Evolutionary conservation across 2,797 vertebrate genomes (phyloP), one percentile per base, ranked within the genome.

Genomic region (Cottoperca gobio): DNA sequence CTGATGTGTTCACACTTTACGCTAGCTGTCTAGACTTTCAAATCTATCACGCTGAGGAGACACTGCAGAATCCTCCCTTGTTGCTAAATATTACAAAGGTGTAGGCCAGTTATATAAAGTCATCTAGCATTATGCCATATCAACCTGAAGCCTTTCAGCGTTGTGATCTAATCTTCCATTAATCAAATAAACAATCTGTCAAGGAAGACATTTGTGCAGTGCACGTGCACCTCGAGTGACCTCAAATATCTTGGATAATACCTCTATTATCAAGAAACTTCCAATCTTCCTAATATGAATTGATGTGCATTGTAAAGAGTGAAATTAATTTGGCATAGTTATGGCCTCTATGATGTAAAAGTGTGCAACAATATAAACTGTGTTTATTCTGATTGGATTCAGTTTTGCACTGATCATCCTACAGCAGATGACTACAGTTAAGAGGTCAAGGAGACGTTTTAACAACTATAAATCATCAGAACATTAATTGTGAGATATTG

Each of bases 31-130:
- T 53, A 50, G 59, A 52, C 69, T 26, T 45, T 66, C 48, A 73
- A 43, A 71, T 84, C 48, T 48, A 59, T 76, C 63, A 70, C 45
- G 26, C 48, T 35, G 55, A 54, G 14, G 62, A 60, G 37, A 65
- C 43, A 10, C 28, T 28, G 70, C 50, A 63, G 66, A 54, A 57
- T 72, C 64, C n/a, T 60, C n/a, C 65, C 28, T 63, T 73, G 33
- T 50, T 76, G 69, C 54, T 70, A 33, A 40, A 39, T 46, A 21
- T n/a, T n/a, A n/a, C n/a, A 16, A 24, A 40, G 17, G 24, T 24
- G 11, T 11, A 63, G 10, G 8, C 48, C n/a, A 12, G 42, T 12
- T 37, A 37, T 10, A 46, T 39, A 5, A 45, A 62, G 17, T 17
- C 28, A 13, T 49, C 5, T n/a, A 31, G 5, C 10, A 2, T 14